phyloP scores from a whole-genome alignment of 2,113 vertebrate genomes.

The Pavo muticus region DNA sequence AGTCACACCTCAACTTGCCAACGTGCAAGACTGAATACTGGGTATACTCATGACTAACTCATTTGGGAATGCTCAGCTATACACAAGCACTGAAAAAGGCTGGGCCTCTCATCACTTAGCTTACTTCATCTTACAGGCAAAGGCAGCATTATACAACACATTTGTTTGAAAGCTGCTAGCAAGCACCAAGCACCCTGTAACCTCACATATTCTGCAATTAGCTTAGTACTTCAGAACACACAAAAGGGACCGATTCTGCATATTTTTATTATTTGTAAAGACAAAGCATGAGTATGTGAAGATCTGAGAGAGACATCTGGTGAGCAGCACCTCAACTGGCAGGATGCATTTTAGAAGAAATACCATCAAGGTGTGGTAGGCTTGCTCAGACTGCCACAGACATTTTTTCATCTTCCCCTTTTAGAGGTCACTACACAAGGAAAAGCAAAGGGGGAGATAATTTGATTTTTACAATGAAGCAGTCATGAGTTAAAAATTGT shows the following conservation, averaged over 20 bases:
- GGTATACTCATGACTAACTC: background rate
- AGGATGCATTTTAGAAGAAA: background rate
- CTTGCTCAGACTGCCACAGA: background rate
- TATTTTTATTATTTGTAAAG: background rate
- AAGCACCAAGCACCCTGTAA: background rate
- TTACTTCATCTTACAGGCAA: background rate
- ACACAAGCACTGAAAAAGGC: background rate
- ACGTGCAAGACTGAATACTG: background rate
- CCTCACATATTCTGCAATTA: background rate
- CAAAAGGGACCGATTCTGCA: background rate
- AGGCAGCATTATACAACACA: background rate
- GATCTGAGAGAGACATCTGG: background rate
- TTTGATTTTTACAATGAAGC: background rate
- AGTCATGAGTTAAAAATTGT: background rate
- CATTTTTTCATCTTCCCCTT: background rate
- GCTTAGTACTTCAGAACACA: background rate
- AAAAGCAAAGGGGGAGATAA: background rate
- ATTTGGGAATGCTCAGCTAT: background rate
- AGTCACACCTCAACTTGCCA: slow-evolving; percentile 7
- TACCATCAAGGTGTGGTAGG: background rate
- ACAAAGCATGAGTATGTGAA: background rate
- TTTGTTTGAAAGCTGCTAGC: background rate
- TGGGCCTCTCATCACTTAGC: background rate
- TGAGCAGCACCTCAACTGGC: background rate
- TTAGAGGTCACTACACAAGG: background rate